Percentiles rank a stretch among this genome's conserved stretches.
Evolutionary conservation across 1,140 invertebrate genomes (phyloP).

Genomic region (Nephila pilipes): DNA sequence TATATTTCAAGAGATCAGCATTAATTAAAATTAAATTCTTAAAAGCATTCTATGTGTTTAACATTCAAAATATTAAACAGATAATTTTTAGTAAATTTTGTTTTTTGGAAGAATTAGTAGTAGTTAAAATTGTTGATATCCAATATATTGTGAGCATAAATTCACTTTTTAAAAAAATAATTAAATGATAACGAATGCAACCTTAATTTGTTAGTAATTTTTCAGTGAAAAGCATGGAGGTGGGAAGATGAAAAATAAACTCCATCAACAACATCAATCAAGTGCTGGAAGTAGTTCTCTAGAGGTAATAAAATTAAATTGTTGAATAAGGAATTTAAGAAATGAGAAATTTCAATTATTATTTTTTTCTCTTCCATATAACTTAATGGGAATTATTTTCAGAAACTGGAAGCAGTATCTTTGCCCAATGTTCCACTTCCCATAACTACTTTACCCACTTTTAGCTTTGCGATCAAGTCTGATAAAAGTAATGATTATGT

Average conservation of each 20-base stretch:
- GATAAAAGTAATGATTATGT: not conserved
- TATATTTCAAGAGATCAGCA: no score
- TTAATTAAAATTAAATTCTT: no score
- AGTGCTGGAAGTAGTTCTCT: not conserved
- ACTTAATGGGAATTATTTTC: not conserved
- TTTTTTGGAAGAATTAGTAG: no score
- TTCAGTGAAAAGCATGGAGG: slow-evolving; percentile 11
- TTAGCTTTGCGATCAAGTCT: slow-evolving; percentile 25
- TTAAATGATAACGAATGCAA: no score
- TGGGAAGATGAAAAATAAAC: slow-evolving; percentile 60
- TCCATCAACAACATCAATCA: slow-evolving; percentile 46
- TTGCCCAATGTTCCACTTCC: slow-evolving; percentile 60
- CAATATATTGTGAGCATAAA: no score
- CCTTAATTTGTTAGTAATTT: not conserved
- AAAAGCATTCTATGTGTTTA: no score
- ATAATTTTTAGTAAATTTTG: no score
- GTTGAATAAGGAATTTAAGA: not conserved
- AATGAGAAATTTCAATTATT: no score
- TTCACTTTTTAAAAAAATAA: no score
- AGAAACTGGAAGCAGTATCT: not conserved
- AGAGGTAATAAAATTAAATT: not conserved
- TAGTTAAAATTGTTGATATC: no score
- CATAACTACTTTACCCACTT: slow-evolving; percentile 53
- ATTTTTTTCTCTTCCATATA: no score
- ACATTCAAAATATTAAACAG: no score